Evolutionary conservation across 2,797 vertebrate genomes (phyloP).

Genomic region (Rachycentron canadum): DNA sequence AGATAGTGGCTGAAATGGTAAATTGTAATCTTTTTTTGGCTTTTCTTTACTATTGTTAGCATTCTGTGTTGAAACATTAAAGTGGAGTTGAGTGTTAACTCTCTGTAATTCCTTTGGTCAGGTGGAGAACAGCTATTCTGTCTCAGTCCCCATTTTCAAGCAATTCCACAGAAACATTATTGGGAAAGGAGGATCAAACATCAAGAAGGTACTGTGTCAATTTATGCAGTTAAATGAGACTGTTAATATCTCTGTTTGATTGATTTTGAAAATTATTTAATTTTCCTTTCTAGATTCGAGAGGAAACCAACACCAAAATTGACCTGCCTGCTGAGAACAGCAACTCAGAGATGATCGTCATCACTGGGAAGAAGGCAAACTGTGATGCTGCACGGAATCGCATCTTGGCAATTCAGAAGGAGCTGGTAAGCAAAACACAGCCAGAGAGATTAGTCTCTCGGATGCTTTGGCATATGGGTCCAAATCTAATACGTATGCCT

Average conservation of each 20-base stretch:
- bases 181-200: conserved; percentile 98
- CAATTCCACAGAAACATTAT: conserved; percentile 99
- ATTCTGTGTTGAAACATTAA: not conserved
- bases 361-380: conserved; percentile 96
- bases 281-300: conserved; percentile 89
- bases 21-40: not conserved
- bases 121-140: conserved; percentile 97
- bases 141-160: conserved; percentile 99
- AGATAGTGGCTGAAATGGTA: conserved; percentile 97
- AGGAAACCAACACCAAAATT: conserved; percentile 98
- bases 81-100: conserved; percentile 19
- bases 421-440: conserved; percentile 86
- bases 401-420: conserved; percentile 97
- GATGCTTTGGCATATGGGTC: not conserved
- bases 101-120: conserved; percentile 32
- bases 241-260: not conserved
- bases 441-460: not conserved
- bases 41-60: not conserved
- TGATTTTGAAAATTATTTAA: accelerated
- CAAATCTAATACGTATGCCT: not conserved
- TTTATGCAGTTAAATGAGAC: accelerated
- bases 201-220: conserved; percentile 91
- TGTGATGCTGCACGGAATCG: conserved; percentile 94
- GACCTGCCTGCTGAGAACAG: conserved; percentile 99
- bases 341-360: conserved; percentile 98